phyloP scores from a whole-genome alignment of 2,888 invertebrate genomes.

The Busseola fusca region DNA sequence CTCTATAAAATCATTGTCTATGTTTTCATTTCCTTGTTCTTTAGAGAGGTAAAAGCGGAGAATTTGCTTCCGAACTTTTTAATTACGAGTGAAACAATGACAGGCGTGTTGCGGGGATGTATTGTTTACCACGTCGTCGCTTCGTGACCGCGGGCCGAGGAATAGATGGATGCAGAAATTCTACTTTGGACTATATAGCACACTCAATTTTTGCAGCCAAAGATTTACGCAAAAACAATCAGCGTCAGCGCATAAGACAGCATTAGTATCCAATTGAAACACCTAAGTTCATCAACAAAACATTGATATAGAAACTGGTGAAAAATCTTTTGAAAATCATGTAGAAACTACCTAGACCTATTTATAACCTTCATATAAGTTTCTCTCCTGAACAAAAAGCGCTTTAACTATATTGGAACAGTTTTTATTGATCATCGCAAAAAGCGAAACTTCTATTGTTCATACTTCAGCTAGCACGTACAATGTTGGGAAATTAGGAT shows the following conservation, averaged over 20 bases:
- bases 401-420: neutral
- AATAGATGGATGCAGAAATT: conserved; percentile 21
- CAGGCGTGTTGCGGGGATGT: conserved; percentile 14
- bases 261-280: neutral
- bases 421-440: neutral
- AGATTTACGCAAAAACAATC: neutral
- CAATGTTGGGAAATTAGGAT: conserved; percentile 32
- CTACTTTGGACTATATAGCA: neutral
- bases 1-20: conserved; percentile 45
- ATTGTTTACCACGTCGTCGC: conserved; percentile 46
- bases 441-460: neutral
- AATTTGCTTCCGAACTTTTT: conserved; percentile 55
- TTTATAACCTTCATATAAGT: neutral
- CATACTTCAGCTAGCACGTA: neutral
- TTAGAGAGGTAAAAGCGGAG: conserved; percentile 15
- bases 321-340: neutral
- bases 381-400: neutral
- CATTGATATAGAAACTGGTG: too few species aligned
- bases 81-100: conserved; percentile 59
- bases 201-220: neutral
- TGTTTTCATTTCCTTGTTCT: conserved; percentile 41
- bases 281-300: neutral
- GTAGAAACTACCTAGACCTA: neutral
- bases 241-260: too few species aligned
- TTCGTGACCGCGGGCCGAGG: conserved; percentile 10